Evolutionary conservation across 2,888 invertebrate species (phyloP).

Genomic region (Rambutsinella grinnellia): DNA sequence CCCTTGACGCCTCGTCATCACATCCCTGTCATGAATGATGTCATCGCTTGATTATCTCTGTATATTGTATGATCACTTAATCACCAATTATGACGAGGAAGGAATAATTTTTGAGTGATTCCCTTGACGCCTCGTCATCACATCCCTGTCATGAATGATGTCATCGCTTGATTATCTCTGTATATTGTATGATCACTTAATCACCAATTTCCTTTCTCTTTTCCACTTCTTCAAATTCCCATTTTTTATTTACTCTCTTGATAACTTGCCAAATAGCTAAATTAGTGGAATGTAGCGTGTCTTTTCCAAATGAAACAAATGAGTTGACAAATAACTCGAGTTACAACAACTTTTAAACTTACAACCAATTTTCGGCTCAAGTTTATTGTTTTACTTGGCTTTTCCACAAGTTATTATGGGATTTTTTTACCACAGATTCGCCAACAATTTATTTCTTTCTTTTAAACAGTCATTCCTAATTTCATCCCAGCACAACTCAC

Average conservation of each 20-base stretch:
- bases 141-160: not conserved
- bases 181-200: not conserved
- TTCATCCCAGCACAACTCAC: too few relatives aligned
- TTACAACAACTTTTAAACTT: too few relatives aligned
- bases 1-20: constrained; percentile 6
- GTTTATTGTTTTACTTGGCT: too few relatives aligned
- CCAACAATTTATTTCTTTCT: too few relatives aligned
- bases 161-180: not conserved
- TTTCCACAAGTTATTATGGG: too few relatives aligned
- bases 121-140: constrained; percentile 6
- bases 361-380: too few relatives aligned
- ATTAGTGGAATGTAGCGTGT: not conserved
- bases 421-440: too few relatives aligned
- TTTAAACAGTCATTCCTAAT: too few relatives aligned
- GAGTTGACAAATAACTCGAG: too few relatives aligned
- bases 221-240: not conserved
- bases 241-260: not conserved
- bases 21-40: not conserved
- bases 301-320: not conserved
- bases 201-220: not conserved
- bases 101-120: constrained; percentile 23
- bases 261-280: not conserved
- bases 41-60: not conserved
- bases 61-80: not conserved
- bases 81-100: not conserved